phyloP scores from a whole-genome alignment of 2,113 vertebrate species.

The Edolisoma coerulescens region DNA sequence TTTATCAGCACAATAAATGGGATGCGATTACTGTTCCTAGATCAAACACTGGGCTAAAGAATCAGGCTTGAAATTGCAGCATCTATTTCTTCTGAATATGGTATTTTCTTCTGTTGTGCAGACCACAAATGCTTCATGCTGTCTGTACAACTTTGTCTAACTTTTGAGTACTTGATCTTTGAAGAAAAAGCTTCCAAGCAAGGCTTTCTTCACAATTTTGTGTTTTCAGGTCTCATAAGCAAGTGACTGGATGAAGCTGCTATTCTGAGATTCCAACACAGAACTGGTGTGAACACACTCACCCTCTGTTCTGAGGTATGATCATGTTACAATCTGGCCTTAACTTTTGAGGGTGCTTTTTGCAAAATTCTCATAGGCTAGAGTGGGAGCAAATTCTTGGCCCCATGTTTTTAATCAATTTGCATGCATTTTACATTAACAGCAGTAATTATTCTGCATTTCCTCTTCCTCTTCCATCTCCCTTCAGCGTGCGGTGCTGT shows the following conservation, averaged over 20 bases:
- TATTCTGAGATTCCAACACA: neutral
- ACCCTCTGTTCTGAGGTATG: neutral
- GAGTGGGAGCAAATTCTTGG: neutral
- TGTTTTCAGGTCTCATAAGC: neutral
- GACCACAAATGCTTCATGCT: neutral
- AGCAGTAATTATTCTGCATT: neutral
- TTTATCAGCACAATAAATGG: slow-evolving; percentile 13
- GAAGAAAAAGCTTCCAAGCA: neutral
- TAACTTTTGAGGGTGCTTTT: neutral
- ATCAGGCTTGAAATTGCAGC: neutral
- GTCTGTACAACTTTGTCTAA: neutral
- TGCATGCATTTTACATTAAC: neutral
- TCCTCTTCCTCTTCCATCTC: neutral
- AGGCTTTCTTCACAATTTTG: neutral
- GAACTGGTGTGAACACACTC: neutral
- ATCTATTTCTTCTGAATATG: neutral
- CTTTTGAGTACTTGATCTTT: neutral
- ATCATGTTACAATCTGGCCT: rapidly evolving
- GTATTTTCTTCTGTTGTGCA: neutral
- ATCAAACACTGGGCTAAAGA: neutral
- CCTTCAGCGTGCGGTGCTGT: rapidly evolving
- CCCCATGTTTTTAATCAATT: neutral
- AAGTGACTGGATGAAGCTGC: neutral
- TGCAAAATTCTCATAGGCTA: neutral
- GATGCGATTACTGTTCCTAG: neutral